Evolutionary conservation across 2,888 invertebrate species (phyloP).

Genomic region (Microplitis deprimator): DNA sequence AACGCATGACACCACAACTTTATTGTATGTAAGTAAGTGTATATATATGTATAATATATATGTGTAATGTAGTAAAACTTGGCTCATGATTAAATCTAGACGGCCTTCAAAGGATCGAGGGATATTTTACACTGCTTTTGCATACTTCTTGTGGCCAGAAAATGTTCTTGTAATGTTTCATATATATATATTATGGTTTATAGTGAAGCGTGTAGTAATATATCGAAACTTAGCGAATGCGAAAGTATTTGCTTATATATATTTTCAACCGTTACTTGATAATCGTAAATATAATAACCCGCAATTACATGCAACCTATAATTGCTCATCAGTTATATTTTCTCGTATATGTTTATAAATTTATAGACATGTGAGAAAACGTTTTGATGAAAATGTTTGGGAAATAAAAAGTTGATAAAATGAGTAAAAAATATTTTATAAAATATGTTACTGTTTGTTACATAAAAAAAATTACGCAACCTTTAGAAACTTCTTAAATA

Average conservation of each 20-base stretch:
- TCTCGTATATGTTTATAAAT: background rate
- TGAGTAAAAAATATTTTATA: background rate
- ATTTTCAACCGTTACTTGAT: constrained; percentile 20
- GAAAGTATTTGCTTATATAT: constrained; percentile 19
- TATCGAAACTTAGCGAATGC: constrained; percentile 10
- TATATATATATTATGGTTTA: background rate
- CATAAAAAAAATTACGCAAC: background rate
- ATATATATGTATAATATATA: constrained; percentile 1
- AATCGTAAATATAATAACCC: constrained; percentile 14
- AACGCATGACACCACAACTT: constrained; percentile 5
- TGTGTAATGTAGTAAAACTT: constrained; percentile 10
- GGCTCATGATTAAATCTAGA: constrained; percentile 54
- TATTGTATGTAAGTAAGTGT: background rate
- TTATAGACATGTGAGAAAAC: background rate
- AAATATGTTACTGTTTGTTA: background rate
- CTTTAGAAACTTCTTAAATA: background rate
- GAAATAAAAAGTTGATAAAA: background rate
- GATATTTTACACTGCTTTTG: constrained; percentile 54
- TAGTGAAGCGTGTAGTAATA: background rate
- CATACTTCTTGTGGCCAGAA: constrained; percentile 38
- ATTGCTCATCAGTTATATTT: background rate
- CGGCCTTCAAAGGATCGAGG: constrained; percentile 57
- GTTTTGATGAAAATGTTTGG: background rate
- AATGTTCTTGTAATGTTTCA: background rate
- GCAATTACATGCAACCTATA: background rate